Evolutionary conservation across 1,140 invertebrate species (phyloP).

Genomic region (Brachionus koreanus): DNA sequence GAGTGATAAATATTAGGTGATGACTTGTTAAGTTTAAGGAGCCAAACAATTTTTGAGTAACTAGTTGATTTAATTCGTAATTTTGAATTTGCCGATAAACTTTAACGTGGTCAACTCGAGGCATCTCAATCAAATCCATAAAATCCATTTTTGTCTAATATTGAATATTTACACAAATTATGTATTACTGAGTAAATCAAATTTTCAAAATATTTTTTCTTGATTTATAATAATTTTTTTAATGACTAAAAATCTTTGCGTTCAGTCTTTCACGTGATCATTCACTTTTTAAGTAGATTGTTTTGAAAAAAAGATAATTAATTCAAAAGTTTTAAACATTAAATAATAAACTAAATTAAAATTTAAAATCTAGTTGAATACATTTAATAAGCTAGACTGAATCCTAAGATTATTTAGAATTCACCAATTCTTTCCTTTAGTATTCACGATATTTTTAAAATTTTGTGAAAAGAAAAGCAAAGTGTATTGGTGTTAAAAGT

Average conservation of each 20-base stretch:
- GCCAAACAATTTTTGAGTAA: background rate
- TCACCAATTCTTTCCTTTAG: too few species aligned
- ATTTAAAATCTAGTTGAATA: too few species aligned
- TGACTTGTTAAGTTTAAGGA: constrained; percentile 30
- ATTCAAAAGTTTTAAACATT: background rate
- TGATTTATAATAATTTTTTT: background rate
- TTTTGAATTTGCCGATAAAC: background rate
- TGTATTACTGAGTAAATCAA: background rate
- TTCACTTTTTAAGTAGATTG: background rate
- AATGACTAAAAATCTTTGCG: background rate
- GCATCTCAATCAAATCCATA: constrained; percentile 41
- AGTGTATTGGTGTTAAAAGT: too few species aligned
- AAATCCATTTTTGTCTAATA: constrained; percentile 14
- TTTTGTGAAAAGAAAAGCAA: too few species aligned
- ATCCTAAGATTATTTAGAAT: too few species aligned
- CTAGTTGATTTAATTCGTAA: background rate
- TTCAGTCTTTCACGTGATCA: constrained; percentile 13
- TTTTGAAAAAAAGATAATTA: background rate
- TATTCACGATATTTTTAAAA: too few species aligned
- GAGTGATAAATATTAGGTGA: constrained; percentile 33
- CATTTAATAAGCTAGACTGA: too few species aligned
- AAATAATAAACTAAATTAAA: background rate
- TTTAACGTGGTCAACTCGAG: constrained; percentile 28
- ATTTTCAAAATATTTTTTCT: background rate
- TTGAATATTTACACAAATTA: constrained; percentile 9